Evolutionary conservation across 2,888 invertebrate species (phyloP).

Genomic region (Ceratothoa steindachneri): DNA sequence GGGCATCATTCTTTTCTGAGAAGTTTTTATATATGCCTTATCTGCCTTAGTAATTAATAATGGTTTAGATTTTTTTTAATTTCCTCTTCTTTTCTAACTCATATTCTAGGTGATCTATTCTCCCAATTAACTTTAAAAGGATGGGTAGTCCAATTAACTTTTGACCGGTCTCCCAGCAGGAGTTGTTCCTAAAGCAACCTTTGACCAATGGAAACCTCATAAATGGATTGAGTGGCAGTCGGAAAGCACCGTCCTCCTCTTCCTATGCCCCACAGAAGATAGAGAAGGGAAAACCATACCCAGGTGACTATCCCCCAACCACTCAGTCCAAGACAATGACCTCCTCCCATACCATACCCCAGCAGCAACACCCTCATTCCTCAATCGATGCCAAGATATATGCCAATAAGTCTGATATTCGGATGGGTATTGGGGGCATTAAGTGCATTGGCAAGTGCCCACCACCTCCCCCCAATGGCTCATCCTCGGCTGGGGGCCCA

Average conservation of each 20-base stretch:
- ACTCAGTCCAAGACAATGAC: neutral
- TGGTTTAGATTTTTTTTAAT: too few relatives aligned
- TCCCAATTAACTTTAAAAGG: too few relatives aligned
- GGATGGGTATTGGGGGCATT: constrained; percentile 33
- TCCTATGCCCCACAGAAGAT: neutral
- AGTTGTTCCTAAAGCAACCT: neutral
- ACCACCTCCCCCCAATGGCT: neutral
- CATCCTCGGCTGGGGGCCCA: neutral
- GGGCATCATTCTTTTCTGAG: too few relatives aligned
- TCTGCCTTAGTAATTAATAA: too few relatives aligned
- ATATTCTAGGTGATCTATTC: too few relatives aligned
- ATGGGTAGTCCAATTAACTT: too few relatives aligned
- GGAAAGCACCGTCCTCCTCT: neutral
- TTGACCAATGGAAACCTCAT: neutral
- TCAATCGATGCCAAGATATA: neutral
- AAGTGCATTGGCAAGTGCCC: constrained; percentile 18
- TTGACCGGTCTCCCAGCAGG: too few relatives aligned
- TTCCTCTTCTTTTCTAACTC: too few relatives aligned
- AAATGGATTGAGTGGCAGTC: neutral
- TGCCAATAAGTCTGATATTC: constrained; percentile 26
- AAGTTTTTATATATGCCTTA: too few relatives aligned
- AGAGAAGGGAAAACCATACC: neutral
- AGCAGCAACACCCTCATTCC: neutral
- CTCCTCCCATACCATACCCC: too few relatives aligned
- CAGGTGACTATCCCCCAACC: neutral